Conservation (phyloP, 2,888 invertebrate genomes). For the Agrotis exclamationis region DNA sequence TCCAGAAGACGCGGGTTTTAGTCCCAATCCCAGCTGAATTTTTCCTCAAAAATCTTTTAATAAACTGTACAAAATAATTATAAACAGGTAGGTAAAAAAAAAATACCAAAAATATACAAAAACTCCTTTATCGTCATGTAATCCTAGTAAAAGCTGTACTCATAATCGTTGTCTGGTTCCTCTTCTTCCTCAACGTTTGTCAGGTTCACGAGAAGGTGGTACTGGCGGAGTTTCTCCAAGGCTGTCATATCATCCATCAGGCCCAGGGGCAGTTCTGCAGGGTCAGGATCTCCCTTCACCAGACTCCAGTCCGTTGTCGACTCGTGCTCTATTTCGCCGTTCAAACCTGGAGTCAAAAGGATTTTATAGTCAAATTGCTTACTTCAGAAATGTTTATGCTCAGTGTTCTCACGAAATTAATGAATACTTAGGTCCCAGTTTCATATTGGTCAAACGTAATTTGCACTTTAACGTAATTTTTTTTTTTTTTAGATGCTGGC, state of each 20-base stretch:
- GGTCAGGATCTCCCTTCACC: constrained; percentile 74
- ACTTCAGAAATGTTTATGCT: too few species aligned
- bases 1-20: too few species aligned
- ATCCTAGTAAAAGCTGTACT: constrained; percentile 83
- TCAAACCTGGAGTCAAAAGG: constrained; percentile 71
- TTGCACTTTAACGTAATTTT: too few species aligned
- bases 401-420: too few species aligned
- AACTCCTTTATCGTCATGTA: constrained; percentile 63
- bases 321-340: constrained; percentile 79
- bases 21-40: too few species aligned
- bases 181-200: constrained; percentile 77
- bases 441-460: too few species aligned
- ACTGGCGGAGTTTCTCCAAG: constrained; percentile 81
- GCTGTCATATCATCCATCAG: constrained; percentile 74
- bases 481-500: too few species aligned
- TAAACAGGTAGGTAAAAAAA: constrained; percentile 9
- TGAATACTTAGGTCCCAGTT: too few species aligned
- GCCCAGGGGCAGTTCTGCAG: constrained; percentile 72
- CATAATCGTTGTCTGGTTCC: constrained; percentile 80
- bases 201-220: constrained; percentile 80
- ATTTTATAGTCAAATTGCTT: too few species aligned
- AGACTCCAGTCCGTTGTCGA: constrained; percentile 81
- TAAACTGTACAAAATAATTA: not conserved
- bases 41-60: too few species aligned
- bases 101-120: constrained; percentile 38